Conservation (phyloP, 1,140 invertebrate species). For the Ectropis grisescens region DNA sequence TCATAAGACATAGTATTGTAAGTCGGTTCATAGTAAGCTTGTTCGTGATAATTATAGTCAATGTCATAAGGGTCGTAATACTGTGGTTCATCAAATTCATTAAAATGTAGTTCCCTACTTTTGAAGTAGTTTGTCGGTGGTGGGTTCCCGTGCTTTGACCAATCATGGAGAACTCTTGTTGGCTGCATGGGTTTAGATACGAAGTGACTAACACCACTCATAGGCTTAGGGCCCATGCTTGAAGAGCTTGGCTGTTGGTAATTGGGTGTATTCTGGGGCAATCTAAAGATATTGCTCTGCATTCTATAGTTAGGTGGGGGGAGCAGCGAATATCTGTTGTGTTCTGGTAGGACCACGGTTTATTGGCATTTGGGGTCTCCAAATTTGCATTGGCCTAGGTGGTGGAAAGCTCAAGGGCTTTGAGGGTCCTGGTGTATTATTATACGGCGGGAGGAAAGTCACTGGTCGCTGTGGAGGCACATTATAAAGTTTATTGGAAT, state of each 20-base stretch:
- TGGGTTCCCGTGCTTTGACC: constrained; percentile 13
- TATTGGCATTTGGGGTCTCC: too few relatives aligned
- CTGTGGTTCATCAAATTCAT: constrained; percentile 4
- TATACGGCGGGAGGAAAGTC: too few relatives aligned
- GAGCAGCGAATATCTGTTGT: constrained; percentile 18
- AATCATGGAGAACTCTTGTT: constrained; percentile 9
- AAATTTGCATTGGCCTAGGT: too few relatives aligned
- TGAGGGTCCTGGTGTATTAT: too few relatives aligned
- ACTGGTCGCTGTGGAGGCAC: too few relatives aligned
- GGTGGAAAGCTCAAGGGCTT: too few relatives aligned
- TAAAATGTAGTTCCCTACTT: constrained; percentile 11
- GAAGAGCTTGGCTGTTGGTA: not conserved
- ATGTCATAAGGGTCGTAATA: constrained; percentile 4
- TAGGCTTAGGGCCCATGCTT: constrained; percentile 8
- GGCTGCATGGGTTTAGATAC: constrained; percentile 10
- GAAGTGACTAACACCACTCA: constrained; percentile 18
- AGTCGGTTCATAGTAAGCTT: constrained; percentile 1
- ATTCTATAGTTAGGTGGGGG: constrained; percentile 15
- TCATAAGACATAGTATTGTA: not conserved
- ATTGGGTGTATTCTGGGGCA: constrained; percentile 6
- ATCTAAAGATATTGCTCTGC: constrained; percentile 9
- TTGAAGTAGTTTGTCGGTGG: constrained; percentile 18
- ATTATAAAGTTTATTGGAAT: too few relatives aligned
- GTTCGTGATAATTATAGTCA: not conserved
- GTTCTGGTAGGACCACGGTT: constrained; percentile 5